Evolutionary conservation across 2,888 invertebrate species (phyloP).

Genomic region (Campoplex capitator): DNA sequence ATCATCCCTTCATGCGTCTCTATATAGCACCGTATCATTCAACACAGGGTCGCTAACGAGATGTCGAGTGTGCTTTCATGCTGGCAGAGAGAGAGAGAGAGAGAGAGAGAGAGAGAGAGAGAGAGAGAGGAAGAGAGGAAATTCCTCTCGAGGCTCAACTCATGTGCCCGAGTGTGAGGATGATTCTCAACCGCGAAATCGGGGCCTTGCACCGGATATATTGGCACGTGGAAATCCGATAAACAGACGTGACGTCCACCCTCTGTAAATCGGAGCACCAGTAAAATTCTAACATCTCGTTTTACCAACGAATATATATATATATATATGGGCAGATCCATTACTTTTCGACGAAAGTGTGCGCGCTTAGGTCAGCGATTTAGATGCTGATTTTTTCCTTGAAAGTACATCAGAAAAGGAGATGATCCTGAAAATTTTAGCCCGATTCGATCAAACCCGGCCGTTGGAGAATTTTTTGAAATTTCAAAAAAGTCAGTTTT

Average conservation of each 20-base stretch:
- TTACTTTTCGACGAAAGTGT: too few relatives aligned
- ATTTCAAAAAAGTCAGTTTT: too few relatives aligned
- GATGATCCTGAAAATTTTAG: too few relatives aligned
- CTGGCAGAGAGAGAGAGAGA: background rate
- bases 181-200: constrained; percentile 49
- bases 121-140: constrained; percentile 21
- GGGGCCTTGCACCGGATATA: constrained; percentile 51
- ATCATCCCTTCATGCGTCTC: constrained; percentile 19
- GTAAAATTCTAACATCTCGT: constrained; percentile 20
- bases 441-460: too few relatives aligned
- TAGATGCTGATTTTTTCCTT: too few relatives aligned
- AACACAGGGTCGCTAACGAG: constrained; percentile 39
- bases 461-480: too few relatives aligned
- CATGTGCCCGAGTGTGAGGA: constrained; percentile 23
- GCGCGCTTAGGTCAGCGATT: too few relatives aligned
- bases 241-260: constrained; percentile 47
- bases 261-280: constrained; percentile 15
- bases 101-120: constrained; percentile 14
- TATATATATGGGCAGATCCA: background rate
- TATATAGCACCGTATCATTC: constrained; percentile 7
- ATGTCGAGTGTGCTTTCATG: constrained; percentile 37
- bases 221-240: constrained; percentile 61
- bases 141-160: constrained; percentile 17
- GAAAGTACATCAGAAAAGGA: too few relatives aligned
- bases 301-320: background rate